Evolutionary conservation across 2,113 vertebrate genomes (phyloP).

Genomic region (Eurystomus gularis): DNA sequence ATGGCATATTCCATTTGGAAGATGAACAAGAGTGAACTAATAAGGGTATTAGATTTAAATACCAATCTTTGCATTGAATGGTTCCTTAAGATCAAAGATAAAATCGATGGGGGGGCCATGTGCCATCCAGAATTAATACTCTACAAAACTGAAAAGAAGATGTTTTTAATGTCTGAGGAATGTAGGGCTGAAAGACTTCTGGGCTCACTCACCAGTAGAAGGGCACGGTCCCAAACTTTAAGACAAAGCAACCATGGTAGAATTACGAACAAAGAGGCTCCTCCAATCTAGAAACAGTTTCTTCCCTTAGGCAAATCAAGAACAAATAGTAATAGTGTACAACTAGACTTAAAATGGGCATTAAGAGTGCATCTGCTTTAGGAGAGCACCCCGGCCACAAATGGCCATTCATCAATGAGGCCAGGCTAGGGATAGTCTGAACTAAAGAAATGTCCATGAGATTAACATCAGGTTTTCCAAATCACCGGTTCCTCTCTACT

Average conservation of each 20-base stretch:
- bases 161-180: not conserved
- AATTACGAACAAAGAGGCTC: not conserved
- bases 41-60: constrained; percentile 7
- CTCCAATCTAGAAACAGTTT: not conserved
- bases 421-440: not conserved
- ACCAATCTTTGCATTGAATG: not conserved
- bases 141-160: not conserved
- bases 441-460: not conserved
- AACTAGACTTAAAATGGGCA: not conserved
- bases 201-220: not conserved
- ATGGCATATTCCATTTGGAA: not conserved
- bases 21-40: constrained; percentile 10
- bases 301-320: not conserved
- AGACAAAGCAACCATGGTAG: not conserved
- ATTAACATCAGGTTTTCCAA: not conserved
- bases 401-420: not conserved
- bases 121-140: not conserved
- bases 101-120: not conserved
- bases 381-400: not conserved
- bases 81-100: not conserved
- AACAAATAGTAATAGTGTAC: not conserved
- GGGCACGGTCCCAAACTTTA: not conserved
- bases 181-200: not conserved
- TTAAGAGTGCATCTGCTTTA: not conserved
- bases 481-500: not conserved